Evolutionary conservation across 2,113 vertebrate genomes (phyloP), one percentile per base, ranked within the genome.

Genomic region (Cheilinus undulatus): DNA sequence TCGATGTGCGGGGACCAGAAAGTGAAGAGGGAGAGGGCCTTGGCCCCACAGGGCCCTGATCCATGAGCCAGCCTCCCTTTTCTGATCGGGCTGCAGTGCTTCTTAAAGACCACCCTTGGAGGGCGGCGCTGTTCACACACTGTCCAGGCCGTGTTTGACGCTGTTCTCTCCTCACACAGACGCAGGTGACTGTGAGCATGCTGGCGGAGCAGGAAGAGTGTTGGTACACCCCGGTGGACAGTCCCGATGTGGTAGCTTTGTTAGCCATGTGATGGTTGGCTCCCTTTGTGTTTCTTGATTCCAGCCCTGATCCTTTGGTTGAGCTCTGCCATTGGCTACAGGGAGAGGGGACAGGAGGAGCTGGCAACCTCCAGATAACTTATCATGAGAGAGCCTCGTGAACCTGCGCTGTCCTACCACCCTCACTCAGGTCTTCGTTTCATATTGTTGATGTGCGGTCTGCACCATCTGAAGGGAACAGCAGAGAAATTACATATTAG

Each of bases 391-490:
- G 92, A 92, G 92, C 95, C 92, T 93, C 89, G 87, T 91, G 80
- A 91, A 92, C 93, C 94, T 91, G 93, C 90, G 86, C 74, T 73
- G 83, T 88, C 89, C 78, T 86, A 70, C 66, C 77, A 78, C 87
- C 82, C 92, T 88, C 92, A 85, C 87, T 73, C 85, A 83, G 60
- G 88, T 93, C 92, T 92, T 95, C 62, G 2, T 32, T 50, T 94
- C 93, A 95, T 93, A 99, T 99, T 1, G 97, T 99, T 66, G 97
- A 99, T 67, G 97, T 99, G 91, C 97, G 95, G 90, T 99, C 97
- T 0, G 97, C 95, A 24, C 97, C 97, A 58, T 99, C 97, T 92
- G 11, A 42, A 46, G 53, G 14, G 15, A 71, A 40, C 7, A 63
- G 15, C 56, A 69, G 38, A 74, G 27, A 69, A 15, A 46, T 48